Evolutionary conservation across 2,888 invertebrate species (phyloP).

Genomic region (Pyrrhia umbra): DNA sequence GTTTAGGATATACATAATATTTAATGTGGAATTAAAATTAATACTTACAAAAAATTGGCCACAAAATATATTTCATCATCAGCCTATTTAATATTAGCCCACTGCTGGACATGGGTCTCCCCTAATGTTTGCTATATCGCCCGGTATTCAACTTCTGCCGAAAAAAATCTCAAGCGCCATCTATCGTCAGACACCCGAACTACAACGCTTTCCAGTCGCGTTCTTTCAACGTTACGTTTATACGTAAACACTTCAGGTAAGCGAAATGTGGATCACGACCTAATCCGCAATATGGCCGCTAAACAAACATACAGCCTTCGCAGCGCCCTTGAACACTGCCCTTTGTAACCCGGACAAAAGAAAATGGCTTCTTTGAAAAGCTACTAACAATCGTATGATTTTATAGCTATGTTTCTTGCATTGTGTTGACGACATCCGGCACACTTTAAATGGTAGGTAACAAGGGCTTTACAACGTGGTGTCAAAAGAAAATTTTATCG

Average conservation of each 20-base stretch:
- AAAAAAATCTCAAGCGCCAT: conserved; percentile 50
- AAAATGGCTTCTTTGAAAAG: conserved; percentile 78
- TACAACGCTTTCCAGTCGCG: conserved; percentile 20
- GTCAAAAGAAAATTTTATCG: conserved; percentile 21
- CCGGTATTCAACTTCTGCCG: no score
- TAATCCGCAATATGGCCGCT: conserved; percentile 81
- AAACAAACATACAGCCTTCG: conserved; percentile 75
- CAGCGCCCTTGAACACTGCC: conserved; percentile 79
- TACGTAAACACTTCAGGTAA: conserved; percentile 45
- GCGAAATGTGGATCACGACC: conserved; percentile 63
- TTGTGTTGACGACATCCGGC: conserved; percentile 61
- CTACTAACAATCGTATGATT: conserved; percentile 67
- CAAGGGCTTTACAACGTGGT: conserved; percentile 53
- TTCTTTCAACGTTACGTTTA: conserved; percentile 31
- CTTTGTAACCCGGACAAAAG: conserved; percentile 80
- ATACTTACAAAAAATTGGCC: no score
- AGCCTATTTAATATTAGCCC: no score
- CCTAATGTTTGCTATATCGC: no score
- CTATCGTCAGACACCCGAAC: conserved; percentile 53
- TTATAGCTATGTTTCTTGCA: conserved; percentile 63
- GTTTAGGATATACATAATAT: no score
- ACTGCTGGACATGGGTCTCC: no score
- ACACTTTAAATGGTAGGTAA: conserved; percentile 57
- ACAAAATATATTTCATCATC: no score
- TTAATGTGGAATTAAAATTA: no score